Evolutionary conservation across 2,797 vertebrate species (phyloP).

Genomic region (Channallabes apus): DNA sequence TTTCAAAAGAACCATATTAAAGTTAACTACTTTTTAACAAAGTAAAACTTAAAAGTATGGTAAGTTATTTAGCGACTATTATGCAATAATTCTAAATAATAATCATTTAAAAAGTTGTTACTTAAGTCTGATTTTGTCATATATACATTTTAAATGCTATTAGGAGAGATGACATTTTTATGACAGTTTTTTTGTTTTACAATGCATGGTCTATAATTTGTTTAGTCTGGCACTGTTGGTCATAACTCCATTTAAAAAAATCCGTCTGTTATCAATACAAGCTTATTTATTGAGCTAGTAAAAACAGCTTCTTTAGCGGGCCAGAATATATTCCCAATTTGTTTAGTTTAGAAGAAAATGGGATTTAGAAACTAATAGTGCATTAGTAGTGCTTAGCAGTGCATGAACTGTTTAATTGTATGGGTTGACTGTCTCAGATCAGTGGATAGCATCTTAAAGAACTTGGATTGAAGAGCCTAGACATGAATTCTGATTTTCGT

Average conservation of each 20-base stretch:
- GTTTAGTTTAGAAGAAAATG: not conserved
- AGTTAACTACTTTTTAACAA: not conserved
- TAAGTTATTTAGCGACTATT: not conserved
- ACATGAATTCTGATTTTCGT: not conserved
- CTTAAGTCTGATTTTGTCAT: not conserved
- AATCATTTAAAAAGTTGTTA: not conserved
- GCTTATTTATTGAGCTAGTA: not conserved
- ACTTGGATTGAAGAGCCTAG: not conserved
- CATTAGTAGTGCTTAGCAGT: not conserved
- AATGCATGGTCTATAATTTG: not conserved
- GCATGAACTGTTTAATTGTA: not conserved
- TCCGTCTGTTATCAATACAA: not conserved
- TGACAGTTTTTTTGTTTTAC: no score
- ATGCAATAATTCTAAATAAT: not conserved
- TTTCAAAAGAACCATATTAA: not conserved
- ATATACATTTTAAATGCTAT: no score
- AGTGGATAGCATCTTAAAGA: constrained; percentile 3
- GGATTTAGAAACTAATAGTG: not conserved
- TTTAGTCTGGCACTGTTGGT: not conserved
- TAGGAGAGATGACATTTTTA: not conserved
- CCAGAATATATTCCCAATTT: not conserved
- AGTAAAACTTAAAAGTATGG: not conserved
- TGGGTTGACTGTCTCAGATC: not conserved
- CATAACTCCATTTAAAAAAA: not conserved
- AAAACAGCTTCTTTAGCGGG: not conserved